Conservation (phyloP, 2,888 invertebrate species). For the Phengaris alcon region DNA sequence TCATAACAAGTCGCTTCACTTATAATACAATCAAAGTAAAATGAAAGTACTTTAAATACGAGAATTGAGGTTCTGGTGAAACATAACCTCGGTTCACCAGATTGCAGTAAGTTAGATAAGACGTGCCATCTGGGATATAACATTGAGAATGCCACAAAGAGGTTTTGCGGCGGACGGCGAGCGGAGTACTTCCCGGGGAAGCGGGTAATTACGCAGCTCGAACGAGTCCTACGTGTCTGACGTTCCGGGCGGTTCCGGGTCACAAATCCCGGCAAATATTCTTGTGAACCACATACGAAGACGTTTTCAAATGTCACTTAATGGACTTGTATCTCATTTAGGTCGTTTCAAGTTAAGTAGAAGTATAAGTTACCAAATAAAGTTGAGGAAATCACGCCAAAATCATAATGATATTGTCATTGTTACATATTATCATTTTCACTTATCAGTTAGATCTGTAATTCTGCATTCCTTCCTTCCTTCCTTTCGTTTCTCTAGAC, state of each 20-base stretch:
- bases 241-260: slow-evolving; percentile 5
- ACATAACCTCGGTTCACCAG: neutral
- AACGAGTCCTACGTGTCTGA: slow-evolving; percentile 26
- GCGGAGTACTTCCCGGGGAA: slow-evolving; percentile 38
- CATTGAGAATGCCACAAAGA: slow-evolving; percentile 36
- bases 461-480: too few relatives aligned
- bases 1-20: too few relatives aligned
- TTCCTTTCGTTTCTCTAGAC: too few relatives aligned
- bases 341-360: neutral
- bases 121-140: neutral
- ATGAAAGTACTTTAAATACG: too few relatives aligned
- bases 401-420: too few relatives aligned
- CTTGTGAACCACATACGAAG: neutral
- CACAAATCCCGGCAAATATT: slow-evolving; percentile 14
- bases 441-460: too few relatives aligned
- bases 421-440: too few relatives aligned
- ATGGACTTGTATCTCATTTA: neutral
- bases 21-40: too few relatives aligned
- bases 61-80: too few relatives aligned
- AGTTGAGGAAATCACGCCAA: too few relatives aligned
- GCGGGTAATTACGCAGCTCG: slow-evolving; percentile 37
- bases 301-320: neutral
- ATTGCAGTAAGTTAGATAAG: neutral
- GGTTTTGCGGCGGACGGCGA: slow-evolving; percentile 33
- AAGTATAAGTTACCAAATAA: too few relatives aligned